Conservation (phyloP, 2,113 vertebrate species). For the Gavialis gangeticus region DNA sequence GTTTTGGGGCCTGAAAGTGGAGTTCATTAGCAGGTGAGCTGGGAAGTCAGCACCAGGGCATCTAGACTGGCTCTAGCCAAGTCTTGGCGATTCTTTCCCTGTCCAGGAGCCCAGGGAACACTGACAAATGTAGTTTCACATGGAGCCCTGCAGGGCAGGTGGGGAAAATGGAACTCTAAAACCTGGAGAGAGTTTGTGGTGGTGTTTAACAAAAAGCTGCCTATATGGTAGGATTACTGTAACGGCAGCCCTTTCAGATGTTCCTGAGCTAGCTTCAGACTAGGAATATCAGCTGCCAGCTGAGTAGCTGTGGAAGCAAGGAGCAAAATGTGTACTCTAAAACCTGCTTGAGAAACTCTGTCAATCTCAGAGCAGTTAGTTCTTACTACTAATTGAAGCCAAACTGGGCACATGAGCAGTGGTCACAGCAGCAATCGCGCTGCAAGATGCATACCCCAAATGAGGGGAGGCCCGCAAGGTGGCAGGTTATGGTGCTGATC, state of each 20-base stretch:
- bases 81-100: not conserved
- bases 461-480: not conserved
- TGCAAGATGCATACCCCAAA: not conserved
- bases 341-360: fast-evolving
- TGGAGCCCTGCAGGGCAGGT: not conserved
- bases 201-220: too few species aligned
- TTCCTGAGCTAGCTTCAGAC: too few species aligned
- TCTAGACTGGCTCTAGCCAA: not conserved
- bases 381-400: not conserved
- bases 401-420: not conserved
- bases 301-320: not conserved
- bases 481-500: not conserved
- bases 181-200: too few species aligned
- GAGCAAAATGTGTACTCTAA: not conserved
- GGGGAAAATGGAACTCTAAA: not conserved
- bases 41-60: not conserved
- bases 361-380: not conserved
- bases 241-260: too few species aligned
- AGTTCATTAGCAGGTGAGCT: not conserved
- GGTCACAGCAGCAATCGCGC: not conserved
- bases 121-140: not conserved
- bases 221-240: too few species aligned
- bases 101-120: not conserved
- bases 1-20: not conserved
- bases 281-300: not conserved